A percentile compares a stretch with the other conserved stretches of the same genome.
These are phyloP conservation scores for Synergus umbraculus DNA, from an alignment of 2,888 invertebrate genomes.

Conservation along the genomic window DNA sequence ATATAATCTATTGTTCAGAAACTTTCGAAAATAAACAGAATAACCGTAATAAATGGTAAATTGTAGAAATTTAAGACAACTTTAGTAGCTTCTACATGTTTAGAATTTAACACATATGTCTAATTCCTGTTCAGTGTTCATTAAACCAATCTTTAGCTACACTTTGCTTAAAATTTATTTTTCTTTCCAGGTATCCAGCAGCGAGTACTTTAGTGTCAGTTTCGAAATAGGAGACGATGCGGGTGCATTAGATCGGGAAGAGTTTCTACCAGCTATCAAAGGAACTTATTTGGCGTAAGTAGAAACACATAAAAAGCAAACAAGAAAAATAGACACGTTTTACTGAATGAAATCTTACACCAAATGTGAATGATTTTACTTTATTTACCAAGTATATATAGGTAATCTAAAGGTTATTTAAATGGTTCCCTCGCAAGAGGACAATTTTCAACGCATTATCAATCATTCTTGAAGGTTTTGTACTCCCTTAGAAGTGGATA, in stretches of 20 bases:
- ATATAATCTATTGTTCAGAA: not conserved
- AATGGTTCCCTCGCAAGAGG: not conserved
- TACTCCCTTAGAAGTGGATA: not conserved
- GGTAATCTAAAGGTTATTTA: not conserved
- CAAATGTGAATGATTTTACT: not conserved
- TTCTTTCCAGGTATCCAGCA: slow-evolving; percentile 83
- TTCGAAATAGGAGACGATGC: slow-evolving; percentile 82
- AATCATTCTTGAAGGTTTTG: slow-evolving; percentile 9
- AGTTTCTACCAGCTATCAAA: slow-evolving; percentile 84
- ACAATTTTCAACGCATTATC: slow-evolving; percentile 1
- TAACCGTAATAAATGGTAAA: not conserved
- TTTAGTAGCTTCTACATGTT: not conserved
- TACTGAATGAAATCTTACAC: not conserved
- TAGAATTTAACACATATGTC: not conserved
- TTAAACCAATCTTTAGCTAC: not conserved
- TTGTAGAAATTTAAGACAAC: not conserved
- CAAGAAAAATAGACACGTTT: not conserved
- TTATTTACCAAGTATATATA: not conserved
- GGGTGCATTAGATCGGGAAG: slow-evolving; percentile 80
- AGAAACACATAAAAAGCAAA: not conserved
- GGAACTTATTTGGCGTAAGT: slow-evolving; percentile 84
- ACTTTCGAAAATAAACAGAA: not conserved
- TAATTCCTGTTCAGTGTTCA: not conserved
- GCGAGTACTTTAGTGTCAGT: slow-evolving; percentile 86
- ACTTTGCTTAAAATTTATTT: slow-evolving; percentile 25